Evolutionary conservation across 2,888 invertebrate genomes (phyloP).

Genomic region (Zygogramma bicolorata): DNA sequence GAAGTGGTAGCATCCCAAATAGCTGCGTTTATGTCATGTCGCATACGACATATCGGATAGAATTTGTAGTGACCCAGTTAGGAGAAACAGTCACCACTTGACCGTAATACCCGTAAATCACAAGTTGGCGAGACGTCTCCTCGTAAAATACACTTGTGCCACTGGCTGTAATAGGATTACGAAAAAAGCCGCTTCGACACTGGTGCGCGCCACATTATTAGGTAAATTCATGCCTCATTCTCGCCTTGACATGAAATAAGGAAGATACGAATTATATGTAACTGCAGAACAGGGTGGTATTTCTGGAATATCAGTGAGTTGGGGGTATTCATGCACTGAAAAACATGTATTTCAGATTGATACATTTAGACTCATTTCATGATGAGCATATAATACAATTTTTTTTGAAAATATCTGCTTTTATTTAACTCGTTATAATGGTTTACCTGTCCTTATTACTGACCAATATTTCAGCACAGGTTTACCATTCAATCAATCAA

Average conservation of each 20-base stretch:
- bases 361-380: too few species aligned
- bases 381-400: too few species aligned
- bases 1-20: constrained; percentile 11
- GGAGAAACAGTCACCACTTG: constrained; percentile 26
- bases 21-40: constrained; percentile 9
- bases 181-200: constrained; percentile 1
- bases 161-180: constrained; percentile 17
- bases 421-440: too few species aligned
- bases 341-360: too few species aligned
- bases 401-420: too few species aligned
- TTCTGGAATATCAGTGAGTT: too few species aligned
- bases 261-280: not conserved
- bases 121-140: constrained; percentile 22
- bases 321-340: too few species aligned
- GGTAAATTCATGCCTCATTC: not conserved
- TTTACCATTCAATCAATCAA: too few species aligned
- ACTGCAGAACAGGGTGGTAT: not conserved
- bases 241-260: not conserved
- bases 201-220: not conserved
- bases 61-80: constrained; percentile 23
- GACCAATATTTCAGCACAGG: too few species aligned
- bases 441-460: too few species aligned
- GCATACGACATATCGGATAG: constrained; percentile 9
- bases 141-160: constrained; percentile 23
- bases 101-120: constrained; percentile 24